A percentile compares a stretch with the other conserved stretches of the same genome.
Conservation (phyloP, 2,888 invertebrate genomes). For the Caenorhabditis becei region DNA sequence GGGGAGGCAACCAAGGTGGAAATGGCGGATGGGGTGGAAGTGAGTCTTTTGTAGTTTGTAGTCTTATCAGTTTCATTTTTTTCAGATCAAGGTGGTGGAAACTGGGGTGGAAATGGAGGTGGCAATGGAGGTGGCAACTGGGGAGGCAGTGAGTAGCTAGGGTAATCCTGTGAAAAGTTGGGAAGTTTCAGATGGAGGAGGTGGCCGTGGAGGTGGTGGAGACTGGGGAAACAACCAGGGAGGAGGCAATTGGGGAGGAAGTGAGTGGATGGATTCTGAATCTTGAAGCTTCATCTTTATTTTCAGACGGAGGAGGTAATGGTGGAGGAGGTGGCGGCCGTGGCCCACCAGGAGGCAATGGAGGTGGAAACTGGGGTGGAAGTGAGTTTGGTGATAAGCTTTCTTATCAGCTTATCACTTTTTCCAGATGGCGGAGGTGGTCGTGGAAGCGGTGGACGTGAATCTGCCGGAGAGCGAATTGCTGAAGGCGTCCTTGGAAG, state of each 20-base stretch:
- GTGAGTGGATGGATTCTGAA: too few relatives aligned
- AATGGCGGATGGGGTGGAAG: conserved; percentile 6
- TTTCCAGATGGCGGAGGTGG: conserved; percentile 43
- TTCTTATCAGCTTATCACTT: background rate
- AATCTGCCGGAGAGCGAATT: conserved; percentile 37
- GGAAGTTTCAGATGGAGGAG: conserved; percentile 5
- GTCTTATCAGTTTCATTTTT: background rate
- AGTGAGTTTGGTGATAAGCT: conserved; percentile 24
- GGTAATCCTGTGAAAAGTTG: too few relatives aligned
- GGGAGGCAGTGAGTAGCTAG: conserved; percentile 5
- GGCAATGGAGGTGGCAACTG: conserved; percentile 21
- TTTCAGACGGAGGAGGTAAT: conserved; percentile 26
- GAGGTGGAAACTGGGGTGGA: conserved; percentile 33
- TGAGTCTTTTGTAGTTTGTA: background rate
- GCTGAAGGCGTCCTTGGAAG: conserved; percentile 36
- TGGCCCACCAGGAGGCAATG: conserved; percentile 27
- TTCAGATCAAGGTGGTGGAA: conserved; percentile 16
- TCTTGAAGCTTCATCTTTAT: too few relatives aligned
- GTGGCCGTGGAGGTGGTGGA: conserved; percentile 19
- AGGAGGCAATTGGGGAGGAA: conserved; percentile 33
- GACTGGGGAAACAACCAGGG: conserved; percentile 14
- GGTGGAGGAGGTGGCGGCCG: conserved; percentile 32
- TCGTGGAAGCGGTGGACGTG: conserved; percentile 26
- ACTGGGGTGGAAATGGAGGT: conserved; percentile 24
- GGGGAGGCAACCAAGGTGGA: conserved; percentile 7